Evolutionary conservation across 2,113 vertebrate genomes (phyloP).

Genomic region (Ancistrus triradiatus): DNA sequence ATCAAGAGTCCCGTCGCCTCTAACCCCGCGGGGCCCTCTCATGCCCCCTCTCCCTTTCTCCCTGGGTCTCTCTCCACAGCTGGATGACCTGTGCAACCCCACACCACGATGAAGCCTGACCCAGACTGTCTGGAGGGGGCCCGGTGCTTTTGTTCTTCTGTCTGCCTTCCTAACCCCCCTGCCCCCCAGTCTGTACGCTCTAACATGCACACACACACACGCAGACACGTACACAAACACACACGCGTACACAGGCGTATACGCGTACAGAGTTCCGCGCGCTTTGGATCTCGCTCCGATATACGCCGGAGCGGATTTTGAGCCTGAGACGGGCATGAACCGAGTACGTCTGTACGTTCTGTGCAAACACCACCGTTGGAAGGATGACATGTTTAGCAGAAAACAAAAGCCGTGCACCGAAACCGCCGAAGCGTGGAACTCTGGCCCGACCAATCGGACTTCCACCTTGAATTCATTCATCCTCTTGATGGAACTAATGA

Average conservation of each 20-base stretch:
- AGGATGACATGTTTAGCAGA: too few species aligned
- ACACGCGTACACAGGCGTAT: background rate
- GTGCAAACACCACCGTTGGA: too few species aligned
- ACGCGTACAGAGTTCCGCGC: background rate
- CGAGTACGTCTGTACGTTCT: too few species aligned
- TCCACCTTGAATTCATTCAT: background rate
- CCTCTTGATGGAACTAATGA: slow-evolving; percentile 28
- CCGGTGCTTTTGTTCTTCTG: slow-evolving; percentile 85
- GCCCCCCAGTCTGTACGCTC: slow-evolving; percentile 56
- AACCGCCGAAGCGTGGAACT: too few species aligned
- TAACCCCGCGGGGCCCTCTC: slow-evolving; percentile 57
- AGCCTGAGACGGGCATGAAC: too few species aligned
- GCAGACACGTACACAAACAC: background rate
- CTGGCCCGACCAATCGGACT: too few species aligned
- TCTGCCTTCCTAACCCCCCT: slow-evolving; percentile 74
- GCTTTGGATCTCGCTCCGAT: background rate
- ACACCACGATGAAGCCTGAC: slow-evolving; percentile 76
- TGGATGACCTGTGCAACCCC: slow-evolving; percentile 80
- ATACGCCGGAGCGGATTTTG: too few species aligned
- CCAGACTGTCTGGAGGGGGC: slow-evolving; percentile 84
- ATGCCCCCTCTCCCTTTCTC: slow-evolving; percentile 31
- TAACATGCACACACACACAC: slow-evolving; percentile 7
- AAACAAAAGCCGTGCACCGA: too few species aligned
- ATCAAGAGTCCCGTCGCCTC: slow-evolving; percentile 69
- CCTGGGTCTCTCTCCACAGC: slow-evolving; percentile 66